Conservation (phyloP, 2,113 vertebrate species). For the Sprattus sprattus region DNA sequence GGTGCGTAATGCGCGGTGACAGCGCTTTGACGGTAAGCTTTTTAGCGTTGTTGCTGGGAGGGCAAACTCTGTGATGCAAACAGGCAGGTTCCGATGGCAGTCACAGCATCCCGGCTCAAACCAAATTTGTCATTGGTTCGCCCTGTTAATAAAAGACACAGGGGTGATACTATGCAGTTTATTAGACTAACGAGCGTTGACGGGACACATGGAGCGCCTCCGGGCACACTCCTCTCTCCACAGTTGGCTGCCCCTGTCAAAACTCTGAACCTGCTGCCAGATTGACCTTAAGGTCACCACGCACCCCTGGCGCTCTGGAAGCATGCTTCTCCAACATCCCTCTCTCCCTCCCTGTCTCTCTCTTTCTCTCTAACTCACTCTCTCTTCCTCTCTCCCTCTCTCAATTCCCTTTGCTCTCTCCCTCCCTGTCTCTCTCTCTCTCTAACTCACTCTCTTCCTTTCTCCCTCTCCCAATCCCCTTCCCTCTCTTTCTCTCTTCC, state of each 20-base stretch:
- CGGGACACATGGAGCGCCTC: constrained; percentile 54
- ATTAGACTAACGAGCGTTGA: constrained; percentile 67
- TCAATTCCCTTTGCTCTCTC: too few relatives aligned
- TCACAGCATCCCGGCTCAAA: constrained; percentile 52
- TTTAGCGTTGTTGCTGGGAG: constrained; percentile 55
- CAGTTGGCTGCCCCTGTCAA: constrained; percentile 69
- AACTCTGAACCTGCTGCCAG: constrained; percentile 69
- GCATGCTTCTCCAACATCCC: constrained; percentile 34
- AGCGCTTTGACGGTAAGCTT: constrained; percentile 57
- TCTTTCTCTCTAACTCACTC: not conserved
- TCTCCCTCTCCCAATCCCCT: constrained; percentile 32
- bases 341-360: constrained; percentile 33
- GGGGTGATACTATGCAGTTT: constrained; percentile 53
- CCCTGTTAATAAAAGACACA: constrained; percentile 64
- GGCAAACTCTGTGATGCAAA: constrained; percentile 48
- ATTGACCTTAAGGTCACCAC: constrained; percentile 67
- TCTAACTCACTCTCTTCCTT: not conserved
- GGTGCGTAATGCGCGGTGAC: constrained; percentile 57
- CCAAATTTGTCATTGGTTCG: constrained; percentile 58
- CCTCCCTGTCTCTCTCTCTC: constrained; percentile 19
- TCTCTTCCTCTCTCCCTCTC: constrained; percentile 22
- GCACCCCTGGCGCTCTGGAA: constrained; percentile 52
- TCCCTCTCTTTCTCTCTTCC: constrained; percentile 23
- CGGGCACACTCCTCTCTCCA: constrained; percentile 56
- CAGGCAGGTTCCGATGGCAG: constrained; percentile 55